Base-by-base conservation (phyloP, 2,797 vertebrate species). In the Astyanax mexicanus region DNA sequence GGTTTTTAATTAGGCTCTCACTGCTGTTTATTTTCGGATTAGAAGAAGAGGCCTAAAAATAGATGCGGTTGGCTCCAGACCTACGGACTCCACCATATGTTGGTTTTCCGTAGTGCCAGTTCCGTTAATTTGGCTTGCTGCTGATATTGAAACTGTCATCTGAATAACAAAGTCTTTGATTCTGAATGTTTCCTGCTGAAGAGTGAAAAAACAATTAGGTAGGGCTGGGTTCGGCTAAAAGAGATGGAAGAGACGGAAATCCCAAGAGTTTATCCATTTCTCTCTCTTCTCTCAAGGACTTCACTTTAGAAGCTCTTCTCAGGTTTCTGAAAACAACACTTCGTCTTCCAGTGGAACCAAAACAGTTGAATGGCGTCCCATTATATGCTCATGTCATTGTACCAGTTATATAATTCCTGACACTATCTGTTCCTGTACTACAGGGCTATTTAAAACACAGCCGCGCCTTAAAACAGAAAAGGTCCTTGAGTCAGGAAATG, bases 11-110 rank as follows among this genome's bases (percentile, higher is more conserved):
- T 55, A 66, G 49, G 10, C 10, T 29, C 3, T 32, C 8, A 1
- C 32, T 17, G 17, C 6, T 3, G 9, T 32, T 54, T 54, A 3
- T 54, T 35, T 58, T 35, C 35, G 55, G 55, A 8, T 58, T 35
- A n/a, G 15, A 44, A 47, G 12, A 21, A 54, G 61, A 9, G n/a
- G 25, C 9, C 60, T 65, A 64, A 73, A 52, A 73, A 74, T 65
- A 65, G 47, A 66, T 6, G 2, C 47, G 4, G 17, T 32, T 15
- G n/a, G 35, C 37, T 66, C 23, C 38, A 45, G 37, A 55, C 47
- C 52, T 66, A 9, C 37, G 55, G 47, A 54, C 21, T 13, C 13
- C 21, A 74, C 64, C 72, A 35, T 66, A 55, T 45, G 71, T 13
- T 42, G 15, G n/a, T 73, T 5, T 42, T 19, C 37, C 23, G 8